A percentile compares a stretch with the other conserved stretches of the same genome.
Evolutionary conservation across 2,888 invertebrate genomes (phyloP).

Genomic region (Periphyllus acericola): DNA sequence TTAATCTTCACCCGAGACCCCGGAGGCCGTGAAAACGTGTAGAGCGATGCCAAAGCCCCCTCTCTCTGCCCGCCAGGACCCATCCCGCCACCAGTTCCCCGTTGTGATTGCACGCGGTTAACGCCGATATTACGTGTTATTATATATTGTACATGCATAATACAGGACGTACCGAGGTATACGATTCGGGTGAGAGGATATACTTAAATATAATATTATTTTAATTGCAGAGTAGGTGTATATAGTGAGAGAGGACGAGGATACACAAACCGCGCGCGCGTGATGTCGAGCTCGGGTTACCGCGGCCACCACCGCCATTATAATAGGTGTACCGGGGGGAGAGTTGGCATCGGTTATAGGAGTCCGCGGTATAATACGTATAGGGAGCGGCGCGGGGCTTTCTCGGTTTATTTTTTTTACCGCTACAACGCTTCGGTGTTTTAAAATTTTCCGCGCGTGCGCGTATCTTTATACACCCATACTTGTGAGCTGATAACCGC

Average conservation of each 20-base stretch:
- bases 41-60: neutral
- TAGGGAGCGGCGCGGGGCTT: neutral
- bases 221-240: slow-evolving; percentile 23
- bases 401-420: slow-evolving; percentile 2
- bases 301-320: neutral
- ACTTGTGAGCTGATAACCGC: too few relatives aligned
- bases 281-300: neutral
- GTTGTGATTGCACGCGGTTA: slow-evolving; percentile 5
- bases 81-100: neutral
- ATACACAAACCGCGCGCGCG: neutral
- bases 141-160: neutral
- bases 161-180: neutral
- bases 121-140: neutral
- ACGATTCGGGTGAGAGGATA: slow-evolving; percentile 4
- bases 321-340: neutral
- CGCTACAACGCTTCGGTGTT: neutral
- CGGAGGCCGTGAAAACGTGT: slow-evolving; percentile 60
- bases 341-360: neutral
- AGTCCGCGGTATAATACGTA: neutral
- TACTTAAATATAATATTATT: slow-evolving; percentile 3
- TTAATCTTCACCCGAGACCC: slow-evolving; percentile 48
- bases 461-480: too few relatives aligned
- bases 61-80: neutral
- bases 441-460: neutral
- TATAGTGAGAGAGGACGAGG: neutral